Conservation (phyloP, 1,140 invertebrate genomes). For the Zelostemma sp. region DNA sequence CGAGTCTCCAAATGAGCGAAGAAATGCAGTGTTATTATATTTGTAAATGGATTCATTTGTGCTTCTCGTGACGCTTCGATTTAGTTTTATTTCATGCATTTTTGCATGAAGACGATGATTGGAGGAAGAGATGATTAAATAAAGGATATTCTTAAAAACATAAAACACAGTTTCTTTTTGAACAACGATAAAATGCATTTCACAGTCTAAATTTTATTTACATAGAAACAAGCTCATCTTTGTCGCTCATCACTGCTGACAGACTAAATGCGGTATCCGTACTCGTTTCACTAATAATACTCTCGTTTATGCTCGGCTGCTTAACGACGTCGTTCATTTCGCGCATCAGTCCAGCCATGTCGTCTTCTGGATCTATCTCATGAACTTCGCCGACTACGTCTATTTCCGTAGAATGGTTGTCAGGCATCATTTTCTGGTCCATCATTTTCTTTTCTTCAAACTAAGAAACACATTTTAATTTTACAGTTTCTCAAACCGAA, state of each 20-base stretch:
- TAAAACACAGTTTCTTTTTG: background rate
- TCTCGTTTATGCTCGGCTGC: slow-evolving; percentile 61
- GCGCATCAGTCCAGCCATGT: slow-evolving; percentile 68
- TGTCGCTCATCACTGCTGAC: slow-evolving; percentile 65
- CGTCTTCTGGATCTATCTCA: slow-evolving; percentile 68
- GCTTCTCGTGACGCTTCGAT: background rate
- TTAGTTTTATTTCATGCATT: background rate
- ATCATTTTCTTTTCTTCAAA: slow-evolving; percentile 55
- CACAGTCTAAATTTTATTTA: slow-evolving; percentile 16
- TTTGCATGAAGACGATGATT: background rate
- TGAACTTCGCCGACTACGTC: slow-evolving; percentile 57
- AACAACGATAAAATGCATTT: background rate
- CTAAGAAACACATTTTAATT: slow-evolving; percentile 51
- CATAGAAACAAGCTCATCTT: slow-evolving; percentile 57
- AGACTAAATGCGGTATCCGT: slow-evolving; percentile 67
- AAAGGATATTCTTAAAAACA: background rate
- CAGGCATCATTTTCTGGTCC: slow-evolving; percentile 19
- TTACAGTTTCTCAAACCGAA: too few relatives aligned
- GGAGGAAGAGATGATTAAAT: background rate
- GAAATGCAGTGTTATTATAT: too few relatives aligned
- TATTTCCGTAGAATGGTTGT: slow-evolving; percentile 58
- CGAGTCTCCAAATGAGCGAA: too few relatives aligned
- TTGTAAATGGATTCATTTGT: background rate
- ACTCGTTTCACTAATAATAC: slow-evolving; percentile 64
- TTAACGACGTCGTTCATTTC: slow-evolving; percentile 66